Percentiles rank a stretch among this genome's conserved stretches.
Evolutionary conservation across 2,888 invertebrate species (phyloP).

Genomic region (Mongoloraphidia duomilia): DNA sequence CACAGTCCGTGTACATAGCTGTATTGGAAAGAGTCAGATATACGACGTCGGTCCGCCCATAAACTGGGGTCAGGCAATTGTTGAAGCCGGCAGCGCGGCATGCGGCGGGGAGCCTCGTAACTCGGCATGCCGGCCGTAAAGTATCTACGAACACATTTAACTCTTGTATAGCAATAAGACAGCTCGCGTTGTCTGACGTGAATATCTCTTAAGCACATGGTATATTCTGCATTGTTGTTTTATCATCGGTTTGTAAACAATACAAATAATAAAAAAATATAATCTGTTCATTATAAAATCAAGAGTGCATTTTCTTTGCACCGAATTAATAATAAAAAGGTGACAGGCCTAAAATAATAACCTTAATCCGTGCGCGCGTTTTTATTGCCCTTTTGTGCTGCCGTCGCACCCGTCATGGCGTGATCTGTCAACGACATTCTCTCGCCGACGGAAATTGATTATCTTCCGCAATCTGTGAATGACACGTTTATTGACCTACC

Average conservation of each 20-base stretch:
- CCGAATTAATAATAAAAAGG: too few relatives aligned
- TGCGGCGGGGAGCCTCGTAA: not conserved
- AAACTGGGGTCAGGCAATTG: constrained; percentile 18
- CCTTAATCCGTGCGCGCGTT: too few relatives aligned
- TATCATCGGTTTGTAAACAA: not conserved
- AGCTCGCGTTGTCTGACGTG: constrained; percentile 27
- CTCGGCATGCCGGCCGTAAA: constrained; percentile 29
- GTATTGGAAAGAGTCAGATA: constrained; percentile 26
- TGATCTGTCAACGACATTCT: too few relatives aligned
- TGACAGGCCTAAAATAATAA: too few relatives aligned
- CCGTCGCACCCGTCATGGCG: too few relatives aligned
- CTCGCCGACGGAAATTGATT: too few relatives aligned
- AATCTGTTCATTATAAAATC: too few relatives aligned
- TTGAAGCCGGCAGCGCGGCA: constrained; percentile 4
- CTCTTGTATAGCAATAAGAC: constrained; percentile 33
- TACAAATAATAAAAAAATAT: not conserved
- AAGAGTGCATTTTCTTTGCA: too few relatives aligned
- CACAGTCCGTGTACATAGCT: constrained; percentile 12
- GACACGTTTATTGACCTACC: too few relatives aligned
- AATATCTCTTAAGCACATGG: constrained; percentile 4
- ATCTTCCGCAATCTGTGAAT: too few relatives aligned
- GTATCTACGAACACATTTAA: constrained; percentile 32
- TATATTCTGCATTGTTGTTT: not conserved
- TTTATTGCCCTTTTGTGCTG: too few relatives aligned
- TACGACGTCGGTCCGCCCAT: constrained; percentile 33